Evolutionary conservation across 2,113 vertebrate genomes (phyloP), one percentile per base, ranked within the genome.

Genomic region (Leucopsar rothschildi): DNA sequence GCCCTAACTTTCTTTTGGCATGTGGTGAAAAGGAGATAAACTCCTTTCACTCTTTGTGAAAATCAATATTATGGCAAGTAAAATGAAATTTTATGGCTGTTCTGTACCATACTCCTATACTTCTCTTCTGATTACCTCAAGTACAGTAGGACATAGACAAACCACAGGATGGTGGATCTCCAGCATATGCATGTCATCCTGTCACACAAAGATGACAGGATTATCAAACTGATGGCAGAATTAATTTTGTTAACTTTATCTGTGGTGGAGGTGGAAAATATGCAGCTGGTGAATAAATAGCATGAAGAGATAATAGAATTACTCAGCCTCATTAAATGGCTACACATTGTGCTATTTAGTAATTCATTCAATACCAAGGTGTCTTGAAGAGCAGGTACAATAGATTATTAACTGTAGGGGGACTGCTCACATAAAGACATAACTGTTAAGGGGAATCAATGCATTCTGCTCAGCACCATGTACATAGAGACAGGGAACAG

Each of bases 271-370:
- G 35, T 86, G 37, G 39, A 93, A 96, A 96, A 93, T 93, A 93
- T 71, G 76, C 90, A 93, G 95, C 88, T 95, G 93, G 90, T 83
- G 93, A 92, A 95, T 92, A 96, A 96, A 97, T 88, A 95, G 88
- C 83, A 56, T 33, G 56, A 63, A 92, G 79, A 94, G 76, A 90
- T 93, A 96, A 96, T 81, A 90, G 93, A 97, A 95, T 96, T 95
- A 93, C 88, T 82, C 84, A 86, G 64, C 82, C 93, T 97, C 94
- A 96, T 97, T 97, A 97, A 96, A 96, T 75, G 92, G 93, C 79
- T 86, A 59, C 95, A 96, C 60, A 88, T 90, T 93, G 95, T 93
- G 94, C 96, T 93, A 95, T 96, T 96, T 96, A 96, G 93, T 59
- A 97, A 95, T 90, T 75, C 76, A 70, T 39, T 96, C 93, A 94